Base-by-base conservation (phyloP, 2,888 invertebrate genomes). In the Himalopsyche tibetana region DNA sequence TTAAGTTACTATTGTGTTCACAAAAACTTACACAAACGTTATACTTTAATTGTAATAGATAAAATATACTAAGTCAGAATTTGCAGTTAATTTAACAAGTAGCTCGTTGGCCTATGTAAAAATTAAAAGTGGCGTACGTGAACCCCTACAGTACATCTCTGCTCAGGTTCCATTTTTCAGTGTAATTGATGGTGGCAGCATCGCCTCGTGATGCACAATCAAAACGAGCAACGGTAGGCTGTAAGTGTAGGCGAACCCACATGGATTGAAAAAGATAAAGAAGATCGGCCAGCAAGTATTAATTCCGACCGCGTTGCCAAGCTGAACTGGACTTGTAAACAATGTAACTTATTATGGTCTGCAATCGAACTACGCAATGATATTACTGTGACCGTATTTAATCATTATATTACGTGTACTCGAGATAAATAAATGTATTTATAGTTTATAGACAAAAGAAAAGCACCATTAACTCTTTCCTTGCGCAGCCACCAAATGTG, bases 241-340 rank as follows among this genome's bases (percentile, higher is more conserved):
- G 74, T 74, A 38, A 12, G 74, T 15, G 74, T 74, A 74, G 74
- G 74, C 74, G 74, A 74, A 38, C 74, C 28, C 15, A 74, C 38
- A 12, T 74, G 74, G 36, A 74, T 74, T 15, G 74, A 38, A 28
- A 38, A 74, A 15, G 74, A 36, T 74, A 74, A 74, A 74, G 74
- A 28, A 74, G 74, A 28, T 74, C 74, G 36, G 12, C 74, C 36
- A 6, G 15, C 74, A 38, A 2, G 28, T 74, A 74, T 36, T 74
- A 74, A 63, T 74, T 36, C 74, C 74, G 36, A 38, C 12, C 19
- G 74, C 36, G 74, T 74, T 74, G 74, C 36, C 74, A 74, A 12
- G 74, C 74, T 36, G 36, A 36, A 74, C 74, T 36, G 74, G 38
- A 15, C 9, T 38, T 15, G 36, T 74, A 74, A 74, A 74, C 74